Evolutionary conservation across 2,797 vertebrate species (phyloP).

Genomic region (Alfaro cultratus): DNA sequence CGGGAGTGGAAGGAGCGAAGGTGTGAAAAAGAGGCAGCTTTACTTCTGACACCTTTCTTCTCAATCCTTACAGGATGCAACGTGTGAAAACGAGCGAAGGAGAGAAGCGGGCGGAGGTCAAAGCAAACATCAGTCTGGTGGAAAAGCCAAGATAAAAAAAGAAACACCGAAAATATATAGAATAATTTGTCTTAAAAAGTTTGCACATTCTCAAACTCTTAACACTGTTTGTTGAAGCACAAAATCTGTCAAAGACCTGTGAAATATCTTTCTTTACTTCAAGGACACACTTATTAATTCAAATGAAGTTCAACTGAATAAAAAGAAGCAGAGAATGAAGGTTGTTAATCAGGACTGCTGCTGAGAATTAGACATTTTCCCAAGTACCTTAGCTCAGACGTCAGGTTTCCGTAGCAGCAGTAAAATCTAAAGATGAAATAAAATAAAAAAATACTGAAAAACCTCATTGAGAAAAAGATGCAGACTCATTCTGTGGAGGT

Average conservation of each 20-base stretch:
- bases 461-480: neutral
- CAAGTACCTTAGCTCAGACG: neutral
- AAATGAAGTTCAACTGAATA: constrained; percentile 27
- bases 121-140: constrained; percentile 42
- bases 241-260: neutral
- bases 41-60: constrained; percentile 72
- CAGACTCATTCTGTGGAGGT: neutral
- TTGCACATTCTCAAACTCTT: constrained; percentile 10
- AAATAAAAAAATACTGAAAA: neutral
- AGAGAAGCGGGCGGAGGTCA: constrained; percentile 63
- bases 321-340: neutral
- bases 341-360: constrained; percentile 10
- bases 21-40: constrained; percentile 71
- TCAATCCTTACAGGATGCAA: constrained; percentile 62
- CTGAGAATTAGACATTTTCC: neutral
- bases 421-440: neutral
- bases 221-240: constrained; percentile 9
- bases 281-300: constrained; percentile 22
- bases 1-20: constrained; percentile 23
- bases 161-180: constrained; percentile 9
- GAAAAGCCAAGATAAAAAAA: constrained; percentile 38
- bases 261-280: constrained; percentile 10
- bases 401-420: constrained; percentile 4
- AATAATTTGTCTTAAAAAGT: constrained; percentile 36
- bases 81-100: constrained; percentile 68